phyloP scores from a whole-genome alignment of 2,113 vertebrate genomes.

The Empidonax alnorum region DNA sequence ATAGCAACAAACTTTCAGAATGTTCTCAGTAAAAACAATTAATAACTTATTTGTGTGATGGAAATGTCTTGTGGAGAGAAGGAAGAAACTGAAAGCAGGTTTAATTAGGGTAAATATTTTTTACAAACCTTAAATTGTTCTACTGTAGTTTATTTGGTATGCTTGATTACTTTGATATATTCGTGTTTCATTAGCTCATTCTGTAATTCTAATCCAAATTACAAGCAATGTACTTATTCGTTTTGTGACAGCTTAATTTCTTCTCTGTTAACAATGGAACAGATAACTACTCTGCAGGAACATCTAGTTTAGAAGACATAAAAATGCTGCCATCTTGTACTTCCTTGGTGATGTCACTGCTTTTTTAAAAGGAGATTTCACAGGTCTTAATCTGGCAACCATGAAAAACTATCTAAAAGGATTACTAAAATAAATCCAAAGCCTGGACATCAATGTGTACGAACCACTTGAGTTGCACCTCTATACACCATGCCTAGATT shows the following conservation, averaged over 20 bases:
- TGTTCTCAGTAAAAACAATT: not conserved
- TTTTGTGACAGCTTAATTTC: not conserved
- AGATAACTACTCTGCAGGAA: not conserved
- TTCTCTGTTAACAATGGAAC: not conserved
- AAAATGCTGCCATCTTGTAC: not conserved
- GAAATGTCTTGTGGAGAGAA: not conserved
- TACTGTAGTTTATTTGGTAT: not conserved
- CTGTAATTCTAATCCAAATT: not conserved
- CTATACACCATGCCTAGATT: not conserved
- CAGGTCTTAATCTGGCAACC: not conserved
- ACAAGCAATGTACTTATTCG: not conserved
- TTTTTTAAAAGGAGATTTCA: not conserved
- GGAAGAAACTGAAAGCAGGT: not conserved
- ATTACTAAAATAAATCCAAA: slow-evolving; percentile 6
- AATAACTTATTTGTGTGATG: not conserved
- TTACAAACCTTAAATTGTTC: not conserved
- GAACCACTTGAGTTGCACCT: not conserved
- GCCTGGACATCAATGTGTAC: not conserved
- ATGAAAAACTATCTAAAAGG: not conserved
- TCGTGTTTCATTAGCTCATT: not conserved
- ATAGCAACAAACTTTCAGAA: not conserved
- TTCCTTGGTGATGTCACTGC: not conserved
- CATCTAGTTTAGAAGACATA: not conserved
- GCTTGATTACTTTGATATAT: not conserved
- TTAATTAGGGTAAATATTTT: not conserved